Evolutionary conservation across 1,140 invertebrate species (phyloP).

Genomic region (Ephestia elutella): DNA sequence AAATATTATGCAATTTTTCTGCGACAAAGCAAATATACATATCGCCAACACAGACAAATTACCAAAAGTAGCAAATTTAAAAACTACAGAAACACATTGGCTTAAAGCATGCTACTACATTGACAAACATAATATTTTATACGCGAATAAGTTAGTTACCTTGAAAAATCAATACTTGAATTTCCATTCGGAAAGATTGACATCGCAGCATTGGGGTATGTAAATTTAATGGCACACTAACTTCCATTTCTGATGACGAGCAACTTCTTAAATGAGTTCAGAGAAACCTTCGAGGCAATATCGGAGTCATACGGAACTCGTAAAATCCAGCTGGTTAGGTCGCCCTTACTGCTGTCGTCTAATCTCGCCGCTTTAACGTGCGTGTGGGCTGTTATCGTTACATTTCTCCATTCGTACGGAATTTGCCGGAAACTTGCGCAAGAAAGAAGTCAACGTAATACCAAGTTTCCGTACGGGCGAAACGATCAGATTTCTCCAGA

Average conservation of each 20-base stretch:
- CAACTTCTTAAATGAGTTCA: conserved; percentile 58
- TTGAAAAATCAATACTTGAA: neutral
- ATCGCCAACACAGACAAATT: too few relatives aligned
- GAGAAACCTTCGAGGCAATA: conserved; percentile 47
- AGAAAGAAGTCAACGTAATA: conserved; percentile 48
- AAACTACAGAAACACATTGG: too few relatives aligned
- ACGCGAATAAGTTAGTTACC: too few relatives aligned
- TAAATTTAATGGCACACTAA: conserved; percentile 44
- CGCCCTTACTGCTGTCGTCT: conserved; percentile 31
- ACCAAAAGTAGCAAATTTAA: neutral
- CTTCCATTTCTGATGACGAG: conserved; percentile 49
- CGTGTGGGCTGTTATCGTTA: conserved; percentile 44
- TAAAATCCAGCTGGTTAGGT: conserved; percentile 50
- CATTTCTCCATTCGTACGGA: conserved; percentile 56
- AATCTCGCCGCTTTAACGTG: conserved; percentile 54
- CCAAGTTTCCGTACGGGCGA: conserved; percentile 42
- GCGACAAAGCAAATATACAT: too few relatives aligned
- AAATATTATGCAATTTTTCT: too few relatives aligned
- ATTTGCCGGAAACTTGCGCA: conserved; percentile 9
- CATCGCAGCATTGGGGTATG: neutral
- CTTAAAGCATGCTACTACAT: too few relatives aligned
- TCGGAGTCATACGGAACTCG: conserved; percentile 56
- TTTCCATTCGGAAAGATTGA: too few relatives aligned
- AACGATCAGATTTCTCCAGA: conserved; percentile 32
- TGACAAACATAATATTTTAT: too few relatives aligned